phyloP scores from a whole-genome alignment of 2,797 vertebrate species.

The Chlorospingus semifuscus region DNA sequence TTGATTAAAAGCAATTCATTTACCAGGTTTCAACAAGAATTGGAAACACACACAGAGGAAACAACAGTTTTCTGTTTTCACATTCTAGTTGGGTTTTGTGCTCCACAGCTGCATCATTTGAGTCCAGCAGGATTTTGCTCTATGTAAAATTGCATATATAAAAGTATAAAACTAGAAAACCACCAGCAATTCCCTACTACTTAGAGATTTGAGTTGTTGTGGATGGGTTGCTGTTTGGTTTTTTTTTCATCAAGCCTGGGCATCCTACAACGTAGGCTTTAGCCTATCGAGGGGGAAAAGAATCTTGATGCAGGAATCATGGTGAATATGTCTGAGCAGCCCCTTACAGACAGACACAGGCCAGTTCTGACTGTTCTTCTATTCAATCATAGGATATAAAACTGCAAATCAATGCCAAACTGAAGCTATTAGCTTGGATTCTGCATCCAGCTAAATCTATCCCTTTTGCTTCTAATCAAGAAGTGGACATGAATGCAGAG shows the following conservation, averaged over 20 bases:
- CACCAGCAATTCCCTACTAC: background rate
- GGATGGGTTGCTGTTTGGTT: accelerated
- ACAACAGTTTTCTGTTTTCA: background rate
- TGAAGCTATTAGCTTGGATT: background rate
- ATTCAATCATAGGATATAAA: background rate
- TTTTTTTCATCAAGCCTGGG: background rate
- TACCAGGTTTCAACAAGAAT: background rate
- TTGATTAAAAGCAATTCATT: background rate
- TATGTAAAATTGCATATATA: background rate
- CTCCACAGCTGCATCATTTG: background rate
- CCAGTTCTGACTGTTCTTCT: background rate
- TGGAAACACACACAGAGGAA: background rate
- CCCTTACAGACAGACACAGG: background rate
- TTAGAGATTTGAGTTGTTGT: background rate
- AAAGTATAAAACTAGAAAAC: background rate
- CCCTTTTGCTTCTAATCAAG: background rate
- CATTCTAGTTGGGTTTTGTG: background rate
- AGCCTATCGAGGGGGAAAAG: background rate
- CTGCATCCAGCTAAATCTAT: background rate
- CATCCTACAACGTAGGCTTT: background rate
- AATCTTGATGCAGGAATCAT: background rate
- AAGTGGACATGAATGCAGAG: background rate
- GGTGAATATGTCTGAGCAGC: background rate
- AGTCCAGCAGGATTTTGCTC: background rate
- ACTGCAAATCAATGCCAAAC: background rate